These are phyloP conservation scores for Riptortus pedestris DNA, from an alignment of 1,140 invertebrate genomes.

Conservation along the genomic window DNA sequence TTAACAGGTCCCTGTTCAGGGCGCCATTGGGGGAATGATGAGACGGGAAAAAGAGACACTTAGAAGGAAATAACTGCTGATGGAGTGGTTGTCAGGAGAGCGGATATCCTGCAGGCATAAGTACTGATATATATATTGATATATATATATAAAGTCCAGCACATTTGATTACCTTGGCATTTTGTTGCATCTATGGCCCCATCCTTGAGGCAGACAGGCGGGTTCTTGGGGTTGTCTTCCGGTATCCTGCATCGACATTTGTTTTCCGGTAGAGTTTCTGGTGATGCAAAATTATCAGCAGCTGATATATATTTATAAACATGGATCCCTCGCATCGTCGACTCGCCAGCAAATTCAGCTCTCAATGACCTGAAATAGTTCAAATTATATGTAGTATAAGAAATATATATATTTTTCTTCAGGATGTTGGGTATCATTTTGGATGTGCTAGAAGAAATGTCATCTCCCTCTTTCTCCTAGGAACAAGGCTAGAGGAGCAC, in stretches of 20 bases:
- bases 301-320: slow-evolving; percentile 53
- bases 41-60: too few species aligned
- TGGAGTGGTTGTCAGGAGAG: too few species aligned
- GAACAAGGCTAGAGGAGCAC: too few species aligned
- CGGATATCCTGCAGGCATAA: too few species aligned
- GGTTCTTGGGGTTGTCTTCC: slow-evolving; percentile 35
- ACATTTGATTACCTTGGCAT: slow-evolving; percentile 30
- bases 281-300: slow-evolving; percentile 52
- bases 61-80: too few species aligned
- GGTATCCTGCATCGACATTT: slow-evolving; percentile 60
- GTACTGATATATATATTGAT: too few species aligned
- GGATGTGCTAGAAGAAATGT: too few species aligned
- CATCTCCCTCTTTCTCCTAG: too few species aligned
- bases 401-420: background rate
- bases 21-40: too few species aligned
- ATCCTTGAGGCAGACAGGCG: slow-evolving; percentile 46
- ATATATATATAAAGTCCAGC: too few species aligned
- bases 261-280: slow-evolving; percentile 46
- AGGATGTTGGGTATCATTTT: too few species aligned
- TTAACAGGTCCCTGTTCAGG: too few species aligned
- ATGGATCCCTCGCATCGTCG: slow-evolving; percentile 52
- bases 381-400: background rate
- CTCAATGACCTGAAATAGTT: slow-evolving; percentile 49
- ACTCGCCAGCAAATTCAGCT: slow-evolving; percentile 46
- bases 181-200: slow-evolving; percentile 57